Base-by-base conservation (phyloP, 2,888 invertebrate genomes). In the Cerastis rubricosa region DNA sequence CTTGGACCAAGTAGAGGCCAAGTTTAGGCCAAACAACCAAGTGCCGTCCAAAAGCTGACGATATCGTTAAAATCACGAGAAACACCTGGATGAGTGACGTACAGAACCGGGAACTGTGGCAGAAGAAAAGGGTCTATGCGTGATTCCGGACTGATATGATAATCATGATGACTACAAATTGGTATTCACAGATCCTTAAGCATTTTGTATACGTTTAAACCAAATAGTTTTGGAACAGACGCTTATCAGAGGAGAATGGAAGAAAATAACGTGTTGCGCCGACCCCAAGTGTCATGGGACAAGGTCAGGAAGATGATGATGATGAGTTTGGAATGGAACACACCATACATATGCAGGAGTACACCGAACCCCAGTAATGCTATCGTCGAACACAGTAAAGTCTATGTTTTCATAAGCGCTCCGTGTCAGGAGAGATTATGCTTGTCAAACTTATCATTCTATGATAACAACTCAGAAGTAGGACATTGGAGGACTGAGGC, bases 401-500 rank as follows among this genome's bases (percentile, higher is more conserved):
- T 74, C 47, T 57, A 69, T 81, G 72, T 84, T 80, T 81, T 76
- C 78, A 81, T 81, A 81, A 75, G 68, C 74, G 65, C 71, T 72
- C 57, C 59, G 59, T 70, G 84, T 76, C 79, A 74, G 43, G 45
- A 63, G 75, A 85, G 86, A 86, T 86, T 86, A 85, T 77, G 40
- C 75, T 76, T 76, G 83, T 85, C 80, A 83, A 59, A 80, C 69
- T 86, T 86, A 86, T 86, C 86, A 76, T 12, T n/a, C 57, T 71
- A 35, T 69, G 83, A 85, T 83, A 85, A 81, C 64, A 43, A 64
- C 68, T 25, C 51, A 68, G 68, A 83, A 79, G 35, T 83, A 61
- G 86, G 76, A 74, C 86, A 74, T 80, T 63, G 63, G 22, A 54
- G 40, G 8, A 75, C 71, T 76, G 29, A 47, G 59, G 54, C 22